Percentiles rank a stretch among this genome's conserved stretches.
Conservation (phyloP, 1,140 invertebrate genomes). For the Drosophila suzukii region DNA sequence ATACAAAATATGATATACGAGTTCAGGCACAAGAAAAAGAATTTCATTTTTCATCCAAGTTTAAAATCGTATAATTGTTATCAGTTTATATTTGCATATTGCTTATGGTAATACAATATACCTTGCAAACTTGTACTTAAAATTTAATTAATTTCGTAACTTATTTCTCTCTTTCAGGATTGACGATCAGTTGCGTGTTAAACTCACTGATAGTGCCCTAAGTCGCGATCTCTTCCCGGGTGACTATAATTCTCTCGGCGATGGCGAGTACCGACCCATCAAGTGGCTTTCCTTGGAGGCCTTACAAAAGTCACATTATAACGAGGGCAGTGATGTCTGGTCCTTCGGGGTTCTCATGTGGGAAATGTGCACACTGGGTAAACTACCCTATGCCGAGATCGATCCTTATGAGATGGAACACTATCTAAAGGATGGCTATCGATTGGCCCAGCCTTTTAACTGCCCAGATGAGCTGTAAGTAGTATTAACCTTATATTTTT, state of each 20-base stretch:
- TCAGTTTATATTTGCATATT: no score
- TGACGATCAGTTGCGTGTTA: conserved; percentile 94
- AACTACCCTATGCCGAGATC: conserved; percentile 91
- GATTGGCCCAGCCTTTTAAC: conserved; percentile 96
- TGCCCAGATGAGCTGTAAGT: conserved; percentile 98
- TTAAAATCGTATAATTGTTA: no score
- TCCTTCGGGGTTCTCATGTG: conserved; percentile 97
- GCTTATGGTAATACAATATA: no score
- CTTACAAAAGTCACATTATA: conserved; percentile 92
- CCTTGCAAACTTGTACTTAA: background rate
- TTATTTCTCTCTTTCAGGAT: conserved; percentile 83
- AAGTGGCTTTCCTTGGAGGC: conserved; percentile 98
- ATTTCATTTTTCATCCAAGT: no score
- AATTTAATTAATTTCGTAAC: background rate
- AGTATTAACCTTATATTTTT: background rate
- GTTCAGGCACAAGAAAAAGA: no score
- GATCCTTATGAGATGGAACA: conserved; percentile 95
- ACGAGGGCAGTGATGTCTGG: conserved; percentile 96
- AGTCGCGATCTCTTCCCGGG: conserved; percentile 96
- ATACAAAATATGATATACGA: no score
- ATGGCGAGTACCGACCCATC: conserved; percentile 97
- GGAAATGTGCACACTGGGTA: conserved; percentile 96
- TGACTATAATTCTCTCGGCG: conserved; percentile 97
- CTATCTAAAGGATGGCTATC: conserved; percentile 95
- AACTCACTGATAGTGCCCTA: conserved; percentile 96